Conservation (phyloP, 2,113 vertebrate species). For the Anser brachyrhynchus region DNA sequence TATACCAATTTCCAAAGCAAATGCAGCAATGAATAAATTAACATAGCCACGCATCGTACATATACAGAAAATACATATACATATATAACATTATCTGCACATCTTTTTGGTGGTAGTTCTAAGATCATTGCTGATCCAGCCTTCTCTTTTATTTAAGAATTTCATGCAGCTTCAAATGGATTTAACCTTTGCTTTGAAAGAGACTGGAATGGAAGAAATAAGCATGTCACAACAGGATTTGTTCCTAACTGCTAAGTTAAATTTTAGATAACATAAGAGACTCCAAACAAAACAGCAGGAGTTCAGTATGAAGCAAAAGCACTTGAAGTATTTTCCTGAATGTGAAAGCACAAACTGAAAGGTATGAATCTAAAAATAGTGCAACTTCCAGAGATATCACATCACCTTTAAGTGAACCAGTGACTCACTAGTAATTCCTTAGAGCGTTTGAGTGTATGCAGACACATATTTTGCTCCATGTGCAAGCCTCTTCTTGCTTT, state of each 20-base stretch:
- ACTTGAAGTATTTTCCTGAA: neutral
- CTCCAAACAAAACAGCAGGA: neutral
- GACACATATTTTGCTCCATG: fast-evolving
- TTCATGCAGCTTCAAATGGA: neutral
- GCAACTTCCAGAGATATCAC: neutral
- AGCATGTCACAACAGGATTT: neutral
- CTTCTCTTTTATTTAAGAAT: neutral
- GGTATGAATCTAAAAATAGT: neutral
- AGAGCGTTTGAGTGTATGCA: neutral
- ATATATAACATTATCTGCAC: neutral
- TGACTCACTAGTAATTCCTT: neutral
- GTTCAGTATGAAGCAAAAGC: neutral
- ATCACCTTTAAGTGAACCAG: neutral
- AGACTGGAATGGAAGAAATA: neutral
- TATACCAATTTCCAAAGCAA: neutral
- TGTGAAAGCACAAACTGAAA: neutral
- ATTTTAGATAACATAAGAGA: neutral
- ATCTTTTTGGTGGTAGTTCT: neutral
- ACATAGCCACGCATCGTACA: neutral
- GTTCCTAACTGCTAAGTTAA: neutral
- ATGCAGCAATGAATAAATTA: neutral
- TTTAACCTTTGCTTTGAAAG: conserved; percentile 7
- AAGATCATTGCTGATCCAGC: neutral
- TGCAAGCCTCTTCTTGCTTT: neutral
- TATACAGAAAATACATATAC: neutral